phyloP scores from a whole-genome alignment of 92 coral and sea anemone genomes.

The Nematostella vectensis region DNA sequence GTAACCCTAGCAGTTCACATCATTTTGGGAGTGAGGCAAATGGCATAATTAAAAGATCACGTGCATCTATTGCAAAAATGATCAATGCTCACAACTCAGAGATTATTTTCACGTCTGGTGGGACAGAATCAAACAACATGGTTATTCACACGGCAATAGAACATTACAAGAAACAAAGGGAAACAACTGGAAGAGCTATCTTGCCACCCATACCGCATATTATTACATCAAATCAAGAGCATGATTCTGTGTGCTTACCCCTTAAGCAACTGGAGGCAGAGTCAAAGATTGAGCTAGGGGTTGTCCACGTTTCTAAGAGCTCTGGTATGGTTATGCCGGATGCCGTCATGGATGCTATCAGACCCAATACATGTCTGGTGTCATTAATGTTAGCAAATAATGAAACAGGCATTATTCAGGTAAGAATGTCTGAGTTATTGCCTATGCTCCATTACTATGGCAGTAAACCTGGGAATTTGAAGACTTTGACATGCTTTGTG shows the following conservation, averaged over 20 bases:
- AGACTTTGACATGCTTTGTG: too few relatives aligned
- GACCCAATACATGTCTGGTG: constrained; percentile 82
- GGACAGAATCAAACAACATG: constrained; percentile 90
- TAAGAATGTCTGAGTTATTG: too few relatives aligned
- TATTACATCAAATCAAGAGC: constrained; percentile 87
- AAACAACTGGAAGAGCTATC: constrained; percentile 5
- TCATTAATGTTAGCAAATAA: constrained; percentile 95
- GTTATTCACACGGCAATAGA: constrained; percentile 63
- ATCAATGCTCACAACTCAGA: constrained; percentile 60
- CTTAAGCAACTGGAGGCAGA: constrained; percentile 32
- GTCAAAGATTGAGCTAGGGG: constrained; percentile 48
- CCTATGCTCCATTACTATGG: neutral
- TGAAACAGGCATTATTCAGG: constrained; percentile 98
- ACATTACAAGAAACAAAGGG: constrained; percentile 31
- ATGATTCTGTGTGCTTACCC: constrained; percentile 76
- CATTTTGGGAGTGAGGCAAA: constrained; percentile 76
- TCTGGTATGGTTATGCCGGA: constrained; percentile 86
- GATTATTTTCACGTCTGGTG: constrained; percentile 86
- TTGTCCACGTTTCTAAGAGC: constrained; percentile 56
- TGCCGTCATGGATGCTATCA: constrained; percentile 48
- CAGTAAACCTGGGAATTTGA: too few relatives aligned
- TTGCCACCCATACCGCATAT: constrained; percentile 48
- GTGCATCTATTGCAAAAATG: constrained; percentile 68
- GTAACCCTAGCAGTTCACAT: constrained; percentile 97
- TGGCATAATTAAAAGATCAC: constrained; percentile 59